These are phyloP conservation scores for Pedetes capensis DNA, from an alignment of 2,113 vertebrate species.

Conservation along the genomic window DNA sequence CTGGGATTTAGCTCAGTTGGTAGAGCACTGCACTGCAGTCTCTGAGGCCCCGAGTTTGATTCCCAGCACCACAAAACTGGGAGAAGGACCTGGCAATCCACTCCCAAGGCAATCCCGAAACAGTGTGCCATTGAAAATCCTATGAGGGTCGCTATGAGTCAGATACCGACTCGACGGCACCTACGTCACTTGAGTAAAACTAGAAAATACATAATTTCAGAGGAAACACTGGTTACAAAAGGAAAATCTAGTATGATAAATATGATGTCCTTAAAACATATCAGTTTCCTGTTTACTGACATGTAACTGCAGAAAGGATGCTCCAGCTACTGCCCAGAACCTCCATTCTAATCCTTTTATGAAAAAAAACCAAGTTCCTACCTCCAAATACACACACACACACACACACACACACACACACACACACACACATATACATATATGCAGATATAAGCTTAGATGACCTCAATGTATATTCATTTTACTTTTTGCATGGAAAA, in stretches of 20 bases:
- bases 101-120: too few species aligned
- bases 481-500: not conserved
- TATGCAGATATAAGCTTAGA: not conserved
- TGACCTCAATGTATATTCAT: not conserved
- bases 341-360: not conserved
- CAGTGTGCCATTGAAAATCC: too few species aligned
- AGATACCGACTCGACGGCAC: too few species aligned
- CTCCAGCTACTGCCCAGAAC: not conserved
- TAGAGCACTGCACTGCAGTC: too few species aligned
- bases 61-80: too few species aligned
- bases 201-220: not conserved
- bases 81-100: too few species aligned
- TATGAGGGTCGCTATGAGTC: too few species aligned
- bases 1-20: too few species aligned
- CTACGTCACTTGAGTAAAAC: not conserved
- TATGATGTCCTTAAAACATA: not conserved
- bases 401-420: too few species aligned
- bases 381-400: not conserved
- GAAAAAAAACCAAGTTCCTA: rapidly evolving
- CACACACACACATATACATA: too few species aligned
- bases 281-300: not conserved
- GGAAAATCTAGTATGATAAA: not conserved
- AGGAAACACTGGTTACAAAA: not conserved
- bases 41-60: too few species aligned
- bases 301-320: not conserved